Evolutionary conservation across 35 echinoderm and acorn worm genomes (phyloP).

Genomic region (Patiria miniata): DNA sequence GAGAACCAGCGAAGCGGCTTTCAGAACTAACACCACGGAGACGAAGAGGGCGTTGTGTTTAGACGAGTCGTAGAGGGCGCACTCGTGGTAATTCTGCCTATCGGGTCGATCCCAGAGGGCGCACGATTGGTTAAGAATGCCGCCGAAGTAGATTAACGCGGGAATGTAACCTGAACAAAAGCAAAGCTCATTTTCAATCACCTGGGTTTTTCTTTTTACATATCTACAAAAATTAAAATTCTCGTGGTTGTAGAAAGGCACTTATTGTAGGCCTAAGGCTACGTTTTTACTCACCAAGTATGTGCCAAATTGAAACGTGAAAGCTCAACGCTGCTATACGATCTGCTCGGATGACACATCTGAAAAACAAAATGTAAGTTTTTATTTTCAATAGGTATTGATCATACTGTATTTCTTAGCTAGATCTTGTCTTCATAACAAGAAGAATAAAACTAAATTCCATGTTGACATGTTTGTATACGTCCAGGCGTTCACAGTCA

Average conservation of each 20-base stretch:
- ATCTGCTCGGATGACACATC: constrained; percentile 25
- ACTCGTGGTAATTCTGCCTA: constrained; percentile 49
- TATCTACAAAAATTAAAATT: neutral
- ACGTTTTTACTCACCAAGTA: constrained; percentile 45
- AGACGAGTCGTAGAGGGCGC: constrained; percentile 49
- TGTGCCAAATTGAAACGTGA: constrained; percentile 45
- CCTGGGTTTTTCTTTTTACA: too few species aligned
- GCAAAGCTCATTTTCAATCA: too few species aligned
- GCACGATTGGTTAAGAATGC: constrained; percentile 44
- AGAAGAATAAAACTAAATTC: too few species aligned
- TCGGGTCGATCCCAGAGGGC: constrained; percentile 38
- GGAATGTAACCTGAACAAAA: constrained; percentile 54
- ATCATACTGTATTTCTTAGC: too few species aligned
- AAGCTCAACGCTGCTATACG: constrained; percentile 36
- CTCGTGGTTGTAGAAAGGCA: neutral
- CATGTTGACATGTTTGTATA: too few species aligned
- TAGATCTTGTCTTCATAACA: too few species aligned
- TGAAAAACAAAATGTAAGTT: neutral
- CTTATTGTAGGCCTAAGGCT: too few species aligned
- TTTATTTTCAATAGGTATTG: neutral
- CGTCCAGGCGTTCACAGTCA: too few species aligned
- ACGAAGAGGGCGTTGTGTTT: constrained; percentile 50
- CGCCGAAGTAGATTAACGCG: constrained; percentile 48
- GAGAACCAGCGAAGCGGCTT: constrained; percentile 32
- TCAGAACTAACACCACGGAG: constrained; percentile 43